Evolutionary conservation across 2,113 vertebrate species (phyloP), one percentile per base, ranked within the genome.

Genomic region (rat (Rattus norvegicus)): DNA sequence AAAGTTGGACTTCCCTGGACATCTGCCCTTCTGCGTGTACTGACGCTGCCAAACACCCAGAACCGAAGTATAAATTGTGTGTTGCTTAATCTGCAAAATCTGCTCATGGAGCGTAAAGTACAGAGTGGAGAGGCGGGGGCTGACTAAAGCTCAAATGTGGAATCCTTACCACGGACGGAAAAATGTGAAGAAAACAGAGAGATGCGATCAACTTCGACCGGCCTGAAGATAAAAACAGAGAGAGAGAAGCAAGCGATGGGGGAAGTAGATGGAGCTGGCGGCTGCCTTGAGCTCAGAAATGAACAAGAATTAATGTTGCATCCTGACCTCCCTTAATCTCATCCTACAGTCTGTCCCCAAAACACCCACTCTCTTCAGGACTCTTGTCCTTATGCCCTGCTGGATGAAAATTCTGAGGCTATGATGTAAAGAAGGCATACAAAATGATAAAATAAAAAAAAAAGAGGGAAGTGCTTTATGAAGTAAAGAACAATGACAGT

Each of bases 1-100:
- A 97, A 91, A 95, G 95, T 92, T 61, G 54, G 30, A 73, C 91
- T 95, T 89, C 49, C 85, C 16, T 47, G 76, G 76, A 92, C 96
- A 95, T 95, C 91, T 97, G 92, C 39, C 86, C 77, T 89, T 20
- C 49, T 61, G 73, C 26, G 39, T 76, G 67, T 76, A 49, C 94
- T 69, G 61, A 93, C 56, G 81, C 24, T 95, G 4, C 47, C 69
- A n/a, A 70, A 69, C 56, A 63, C 88, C 91, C 43, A 69, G 67
- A 76, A 56, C 61, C 80, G 3, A 47, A 90, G 79, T n/a, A 63
- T 91, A 88, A 95, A 96, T 56, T 73, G 84, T 19, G 67, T 36
- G 30, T 91, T 88, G 91, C 94, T 96, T 88, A 77, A 76, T 63
- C 88, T 63, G n/a, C 52, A 88, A 86, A 92, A 63, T 59, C 67